Evolutionary conservation across 1,140 invertebrate species (phyloP), one percentile per base, ranked within the genome.

Genomic region (Solen grandis): DNA sequence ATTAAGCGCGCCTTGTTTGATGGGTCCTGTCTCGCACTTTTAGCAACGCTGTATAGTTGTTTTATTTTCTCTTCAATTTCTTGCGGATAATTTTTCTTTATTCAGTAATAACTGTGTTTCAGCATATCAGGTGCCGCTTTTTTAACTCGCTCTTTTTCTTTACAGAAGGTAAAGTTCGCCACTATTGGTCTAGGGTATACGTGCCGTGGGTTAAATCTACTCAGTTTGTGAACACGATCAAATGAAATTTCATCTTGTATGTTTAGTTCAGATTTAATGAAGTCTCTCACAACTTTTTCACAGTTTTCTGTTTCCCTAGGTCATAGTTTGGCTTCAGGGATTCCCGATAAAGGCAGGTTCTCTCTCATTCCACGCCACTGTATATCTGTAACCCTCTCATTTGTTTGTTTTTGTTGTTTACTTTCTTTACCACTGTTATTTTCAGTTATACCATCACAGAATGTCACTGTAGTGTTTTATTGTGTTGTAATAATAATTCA

Each of bases 1-100:
- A 57, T 13, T 3, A 72, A 27, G 25, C n/a, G 19, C n/a, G 57
- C 69, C 57, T 57, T 72, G 36, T 72, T 72, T 50, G 1, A 2
- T 5, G 5, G 5, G 29, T 57, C 50, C 41, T 55, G 10, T 19
- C 50, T 41, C 14, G 46, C 54, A 4, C 29, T 16, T 27, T 72
- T 52, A 8, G 69, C 69, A n/a, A 72, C 27, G 16, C 19, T 50
- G 52, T 54, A 50, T 4, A 72, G 29, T 33, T 13, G 50, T 14
- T 52, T 54, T 31, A 27, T 54, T 10, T 31, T 50, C n/a, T 57
- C 50, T 57, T 72, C 69, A 13, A 72, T 72, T 55, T 57, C 69
- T 35, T 22, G 10, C n/a, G 69, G 69, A 57, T 25, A 72, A 31
- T 72, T 50, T 16, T 72, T 54, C 10, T 57, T 72, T 10, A 72